phyloP scores from a whole-genome alignment of 2,797 vertebrate genomes.

The Scleropages formosus region DNA sequence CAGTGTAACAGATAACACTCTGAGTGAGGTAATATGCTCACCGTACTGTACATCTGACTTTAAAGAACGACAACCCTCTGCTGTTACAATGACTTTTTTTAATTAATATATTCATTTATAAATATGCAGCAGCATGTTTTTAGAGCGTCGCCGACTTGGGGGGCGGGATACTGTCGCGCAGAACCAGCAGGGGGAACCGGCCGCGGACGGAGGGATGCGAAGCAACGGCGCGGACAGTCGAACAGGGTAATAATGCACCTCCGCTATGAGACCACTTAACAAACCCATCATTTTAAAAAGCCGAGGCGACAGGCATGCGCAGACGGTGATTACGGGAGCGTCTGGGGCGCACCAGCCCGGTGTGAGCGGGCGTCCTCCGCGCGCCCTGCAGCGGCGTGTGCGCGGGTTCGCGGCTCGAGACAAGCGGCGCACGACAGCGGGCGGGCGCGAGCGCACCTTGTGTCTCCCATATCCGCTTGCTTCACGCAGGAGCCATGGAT shows the following conservation, averaged over 20 bases:
- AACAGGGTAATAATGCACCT: neutral
- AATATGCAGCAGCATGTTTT: too few relatives aligned
- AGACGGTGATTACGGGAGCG: conserved; percentile 44
- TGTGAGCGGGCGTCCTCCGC: conserved; percentile 44
- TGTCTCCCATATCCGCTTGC: conserved; percentile 31
- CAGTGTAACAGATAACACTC: too few relatives aligned
- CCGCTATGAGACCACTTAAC: conserved; percentile 39
- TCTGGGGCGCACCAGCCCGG: conserved; percentile 45
- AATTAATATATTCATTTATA: too few relatives aligned
- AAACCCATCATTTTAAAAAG: conserved; percentile 37
- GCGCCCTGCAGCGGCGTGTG: too few relatives aligned
- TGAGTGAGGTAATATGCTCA: too few relatives aligned
- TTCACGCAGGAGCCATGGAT: conserved; percentile 39
- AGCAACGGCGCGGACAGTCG: neutral
- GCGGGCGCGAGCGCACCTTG: conserved; percentile 41
- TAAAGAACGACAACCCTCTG: too few relatives aligned
- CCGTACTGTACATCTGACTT: too few relatives aligned
- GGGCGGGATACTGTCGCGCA: too few relatives aligned
- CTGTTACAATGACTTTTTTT: too few relatives aligned
- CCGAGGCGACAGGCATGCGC: neutral
- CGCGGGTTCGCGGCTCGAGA: too few relatives aligned
- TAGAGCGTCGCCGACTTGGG: too few relatives aligned
- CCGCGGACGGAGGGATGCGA: conserved; percentile 10
- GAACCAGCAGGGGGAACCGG: too few relatives aligned
- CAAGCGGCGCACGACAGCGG: conserved; percentile 30